Base-by-base conservation (phyloP, 2,888 invertebrate genomes). In the Vesta saturnalis region DNA sequence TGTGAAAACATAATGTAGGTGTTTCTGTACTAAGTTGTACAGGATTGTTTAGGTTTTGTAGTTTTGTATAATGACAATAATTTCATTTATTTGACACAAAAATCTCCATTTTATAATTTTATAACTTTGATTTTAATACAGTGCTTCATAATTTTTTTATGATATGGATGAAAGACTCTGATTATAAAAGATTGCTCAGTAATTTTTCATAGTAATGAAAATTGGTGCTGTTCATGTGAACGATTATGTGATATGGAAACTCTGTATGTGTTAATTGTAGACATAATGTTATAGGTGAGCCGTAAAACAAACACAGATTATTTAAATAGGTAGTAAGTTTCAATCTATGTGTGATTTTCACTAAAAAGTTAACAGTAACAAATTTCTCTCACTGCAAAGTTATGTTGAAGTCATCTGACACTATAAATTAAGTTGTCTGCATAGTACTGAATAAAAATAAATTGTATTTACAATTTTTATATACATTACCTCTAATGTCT, bases 171-270 rank as follows among this genome's bases (percentile, higher is more conserved):
- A n/a, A 39, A 39, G n/a, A n/a, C 39, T 39, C n/a, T 39, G 39
- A n/a, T 65, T 69, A 56, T 61, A 59, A n/a, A n/a, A 66, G 57
- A 60, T 70, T 70, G 60, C 64, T 64, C 61, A 67, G 67, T 67
- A 64, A 67, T 64, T 70, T 70, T 65, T 58, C 56, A 60, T 56
- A 70, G 63, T 60, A 68, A 68, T 59, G 60, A 68, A 64, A 71
- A 68, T 65, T 71, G 71, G 71, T 71, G 71, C 71, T 71, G 71
- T 68, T 68, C 62, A 64, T 71, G 71, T 68, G 67, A 74, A 74
- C 70, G 71, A 73, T 71, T 70, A 68, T 74, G 74, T 74, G 74
- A 81, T 80, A 81, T 80, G 79, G 79, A 79, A 78, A 78, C 69
- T 72, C 61, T 71, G 70, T 65, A 67, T 78, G 78, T 75, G 74